A percentile compares a stretch with the other conserved stretches of the same genome.
phyloP scores from a whole-genome alignment of 2,888 invertebrate species.

The Andrena trimmerana region DNA sequence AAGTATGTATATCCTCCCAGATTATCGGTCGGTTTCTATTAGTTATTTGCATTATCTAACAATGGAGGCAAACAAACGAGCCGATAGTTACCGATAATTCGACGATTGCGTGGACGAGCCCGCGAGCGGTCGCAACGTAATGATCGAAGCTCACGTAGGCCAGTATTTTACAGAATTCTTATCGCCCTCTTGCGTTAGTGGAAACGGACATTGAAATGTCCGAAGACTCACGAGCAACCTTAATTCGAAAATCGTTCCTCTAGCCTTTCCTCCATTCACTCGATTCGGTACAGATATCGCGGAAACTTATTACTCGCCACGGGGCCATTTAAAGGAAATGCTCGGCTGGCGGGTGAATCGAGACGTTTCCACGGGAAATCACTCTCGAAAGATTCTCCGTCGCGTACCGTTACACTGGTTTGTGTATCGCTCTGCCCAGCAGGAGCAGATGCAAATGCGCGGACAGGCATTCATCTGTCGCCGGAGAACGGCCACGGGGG shows the following conservation, averaged over 20 bases:
- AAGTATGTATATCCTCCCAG: not conserved
- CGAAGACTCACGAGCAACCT: not conserved
- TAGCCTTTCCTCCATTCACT: not conserved
- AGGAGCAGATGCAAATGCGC: slow-evolving; percentile 77
- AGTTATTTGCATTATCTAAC: slow-evolving; percentile 50
- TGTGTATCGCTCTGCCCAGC: slow-evolving; percentile 40
- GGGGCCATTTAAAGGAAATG: slow-evolving; percentile 35
- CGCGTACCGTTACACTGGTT: slow-evolving; percentile 76
- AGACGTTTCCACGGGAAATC: slow-evolving; percentile 63
- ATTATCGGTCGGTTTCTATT: slow-evolving; percentile 35
- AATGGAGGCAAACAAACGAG: not conserved
- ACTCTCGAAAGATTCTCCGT: slow-evolving; percentile 48
- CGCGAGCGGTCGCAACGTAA: not conserved
- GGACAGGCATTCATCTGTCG: slow-evolving; percentile 65
- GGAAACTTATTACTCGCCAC: slow-evolving; percentile 28
- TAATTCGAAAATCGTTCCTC: not conserved
- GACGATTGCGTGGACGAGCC: slow-evolving; percentile 5
- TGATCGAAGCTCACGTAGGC: slow-evolving; percentile 4
- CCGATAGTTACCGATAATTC: slow-evolving; percentile 20
- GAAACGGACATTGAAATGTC: too few relatives aligned
- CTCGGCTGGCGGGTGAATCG: slow-evolving; percentile 56
- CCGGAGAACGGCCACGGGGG: slow-evolving; percentile 68
- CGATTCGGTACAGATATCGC: not conserved
- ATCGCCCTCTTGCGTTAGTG: not conserved
- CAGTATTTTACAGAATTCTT: not conserved